A percentile compares a stretch with the other conserved stretches of the same genome.
phyloP scores from a whole-genome alignment of 2,888 invertebrate genomes.

The Mythimna albipuncta region DNA sequence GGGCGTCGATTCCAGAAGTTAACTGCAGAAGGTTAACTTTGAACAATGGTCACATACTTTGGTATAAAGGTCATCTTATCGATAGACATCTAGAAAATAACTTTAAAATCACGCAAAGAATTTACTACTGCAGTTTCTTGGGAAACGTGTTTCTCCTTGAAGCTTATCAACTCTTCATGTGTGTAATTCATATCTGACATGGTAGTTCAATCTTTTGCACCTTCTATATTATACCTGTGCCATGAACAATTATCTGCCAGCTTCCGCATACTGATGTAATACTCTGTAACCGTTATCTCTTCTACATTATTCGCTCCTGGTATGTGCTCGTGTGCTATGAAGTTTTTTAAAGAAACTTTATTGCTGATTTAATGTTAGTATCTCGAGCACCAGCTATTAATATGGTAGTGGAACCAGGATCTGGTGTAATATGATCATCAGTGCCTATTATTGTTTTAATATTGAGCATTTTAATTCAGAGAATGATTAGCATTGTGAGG shows the following conservation, averaged over 20 bases:
- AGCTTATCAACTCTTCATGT: background rate
- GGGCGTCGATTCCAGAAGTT: slow-evolving; percentile 20
- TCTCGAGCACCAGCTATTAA: slow-evolving; percentile 40
- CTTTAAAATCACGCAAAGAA: background rate
- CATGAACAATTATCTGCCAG: slow-evolving; percentile 67
- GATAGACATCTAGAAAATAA: background rate
- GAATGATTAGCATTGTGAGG: background rate
- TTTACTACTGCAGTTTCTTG: background rate
- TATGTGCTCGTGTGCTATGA: slow-evolving; percentile 43
- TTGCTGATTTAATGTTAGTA: slow-evolving; percentile 47
- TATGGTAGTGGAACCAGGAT: slow-evolving; percentile 29
- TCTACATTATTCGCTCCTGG: slow-evolving; percentile 49
- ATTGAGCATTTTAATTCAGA: slow-evolving; percentile 1
- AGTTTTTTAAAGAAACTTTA: slow-evolving; percentile 53
- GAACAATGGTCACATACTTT: slow-evolving; percentile 9
- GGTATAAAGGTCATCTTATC: background rate
- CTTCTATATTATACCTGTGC: slow-evolving; percentile 48
- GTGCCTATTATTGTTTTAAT: slow-evolving; percentile 12
- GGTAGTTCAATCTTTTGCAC: slow-evolving; percentile 8
- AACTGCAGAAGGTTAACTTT: slow-evolving; percentile 46
- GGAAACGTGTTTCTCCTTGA: too few species aligned
- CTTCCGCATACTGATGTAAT: slow-evolving; percentile 79
- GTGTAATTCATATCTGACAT: too few species aligned
- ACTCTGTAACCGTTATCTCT: slow-evolving; percentile 59
- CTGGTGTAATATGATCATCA: slow-evolving; percentile 47